Percentiles rank a stretch among this genome's conserved stretches.
phyloP scores from a whole-genome alignment of 2,113 vertebrate species.

The Neofelis nebulosa region DNA sequence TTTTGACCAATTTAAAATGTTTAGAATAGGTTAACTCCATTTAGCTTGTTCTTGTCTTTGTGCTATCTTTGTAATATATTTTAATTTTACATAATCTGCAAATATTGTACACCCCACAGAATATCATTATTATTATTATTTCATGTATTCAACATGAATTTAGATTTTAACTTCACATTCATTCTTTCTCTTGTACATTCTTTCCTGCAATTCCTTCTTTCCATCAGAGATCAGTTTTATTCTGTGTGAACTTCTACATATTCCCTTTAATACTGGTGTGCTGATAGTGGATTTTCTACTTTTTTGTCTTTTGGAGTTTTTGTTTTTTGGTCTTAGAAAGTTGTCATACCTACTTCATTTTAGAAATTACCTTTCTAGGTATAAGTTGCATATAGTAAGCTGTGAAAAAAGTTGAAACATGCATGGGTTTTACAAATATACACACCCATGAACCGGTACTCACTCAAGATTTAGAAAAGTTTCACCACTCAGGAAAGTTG shows the following conservation, averaged over 20 bases:
- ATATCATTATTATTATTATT: not conserved
- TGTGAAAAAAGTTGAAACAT: not conserved
- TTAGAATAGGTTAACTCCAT: not conserved
- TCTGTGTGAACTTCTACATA: not conserved
- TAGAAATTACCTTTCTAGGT: not conserved
- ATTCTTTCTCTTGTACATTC: not conserved
- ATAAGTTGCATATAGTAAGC: not conserved
- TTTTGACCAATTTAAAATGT: not conserved
- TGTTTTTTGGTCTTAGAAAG: not conserved
- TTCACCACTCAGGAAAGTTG: no score
- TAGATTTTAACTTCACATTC: not conserved
- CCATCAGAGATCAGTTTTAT: not conserved
- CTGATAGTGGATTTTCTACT: not conserved
- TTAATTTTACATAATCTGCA: not conserved
- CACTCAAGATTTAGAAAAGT: not conserved
- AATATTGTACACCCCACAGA: not conserved
- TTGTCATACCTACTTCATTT: not conserved
- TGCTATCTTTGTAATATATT: not conserved
- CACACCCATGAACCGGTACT: not conserved
- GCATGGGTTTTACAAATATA: not conserved
- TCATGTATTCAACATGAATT: not conserved
- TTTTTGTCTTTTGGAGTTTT: no score
- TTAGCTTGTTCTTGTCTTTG: not conserved
- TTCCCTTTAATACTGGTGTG: not conserved
- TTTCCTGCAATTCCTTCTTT: not conserved